Evolutionary conservation across 2,797 vertebrate species (phyloP), one percentile per base, ranked within the genome.

Genomic region (Caiman crocodilus): DNA sequence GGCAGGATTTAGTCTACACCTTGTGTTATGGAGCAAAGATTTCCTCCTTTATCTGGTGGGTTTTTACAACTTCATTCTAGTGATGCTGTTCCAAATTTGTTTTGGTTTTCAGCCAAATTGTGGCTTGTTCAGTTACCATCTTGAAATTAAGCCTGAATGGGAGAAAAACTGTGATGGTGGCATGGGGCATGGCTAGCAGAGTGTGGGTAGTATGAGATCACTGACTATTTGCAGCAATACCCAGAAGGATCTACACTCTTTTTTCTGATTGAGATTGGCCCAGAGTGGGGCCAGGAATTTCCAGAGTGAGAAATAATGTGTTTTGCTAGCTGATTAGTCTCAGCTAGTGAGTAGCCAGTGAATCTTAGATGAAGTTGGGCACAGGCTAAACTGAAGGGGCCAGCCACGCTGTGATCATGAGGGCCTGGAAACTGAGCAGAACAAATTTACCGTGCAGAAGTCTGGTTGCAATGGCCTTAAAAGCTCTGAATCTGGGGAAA

Each of bases 211-310:
- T n/a, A 28, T 20, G 17, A 67, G 64, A 18, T 67, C 64, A 67
- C 8, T n/a, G n/a, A 30, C 64, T 30, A 20, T 30, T 32, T 67
- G 65, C 30, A 67, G 16, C n/a, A 15, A 64, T 17, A 26, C 28
- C 30, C 65, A 30, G 17, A 30, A 18, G 65, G 64, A 17, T 18
- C 16, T 16, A 5, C 20, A 10, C 32, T 67, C 65, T 67, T 61
- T 35, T 11, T 50, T 23, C 74, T 75, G 67, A 57, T 5, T 2
- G 28, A 57, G 76, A 89, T 82, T 26, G 75, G 85, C 96, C 88
- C 18, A 58, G 30, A 63, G 50, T 25, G 18, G 63, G 42, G 42
- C 42, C 42, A 42, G 42, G 9, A 42, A 42, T 42, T 42, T 42
- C 42, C 42, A 42, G 42, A 42, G 42, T 20, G 57, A 7, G 11